Percentiles rank a stretch among this genome's conserved stretches.
Evolutionary conservation across 2,113 vertebrate genomes (phyloP).

Genomic region (Bufo bufo): DNA sequence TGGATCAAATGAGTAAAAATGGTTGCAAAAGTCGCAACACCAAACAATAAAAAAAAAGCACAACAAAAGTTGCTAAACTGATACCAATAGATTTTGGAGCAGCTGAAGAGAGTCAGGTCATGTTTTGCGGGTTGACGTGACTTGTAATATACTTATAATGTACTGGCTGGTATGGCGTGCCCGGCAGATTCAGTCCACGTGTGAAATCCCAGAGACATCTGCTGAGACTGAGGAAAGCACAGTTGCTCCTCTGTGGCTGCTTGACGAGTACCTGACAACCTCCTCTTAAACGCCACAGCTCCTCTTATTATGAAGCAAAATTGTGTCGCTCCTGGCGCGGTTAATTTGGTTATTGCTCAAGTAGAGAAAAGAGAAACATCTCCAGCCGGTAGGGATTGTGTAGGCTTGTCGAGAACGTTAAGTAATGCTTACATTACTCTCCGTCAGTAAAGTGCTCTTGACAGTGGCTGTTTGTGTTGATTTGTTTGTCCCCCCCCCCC

Average conservation of each 20-base stretch:
- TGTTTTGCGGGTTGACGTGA: neutral
- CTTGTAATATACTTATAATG: neutral
- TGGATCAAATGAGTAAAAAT: too few relatives aligned
- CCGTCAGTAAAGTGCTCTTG: slow-evolving; percentile 78
- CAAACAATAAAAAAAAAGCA: too few relatives aligned
- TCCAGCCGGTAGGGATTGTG: slow-evolving; percentile 51
- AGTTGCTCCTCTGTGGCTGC: neutral
- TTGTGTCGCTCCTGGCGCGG: neutral
- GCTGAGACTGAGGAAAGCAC: too few relatives aligned
- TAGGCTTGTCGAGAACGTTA: slow-evolving; percentile 73
- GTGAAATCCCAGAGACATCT: neutral
- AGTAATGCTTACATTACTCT: slow-evolving; percentile 80
- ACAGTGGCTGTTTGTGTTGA: slow-evolving; percentile 84
- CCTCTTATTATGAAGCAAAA: neutral
- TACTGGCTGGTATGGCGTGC: neutral
- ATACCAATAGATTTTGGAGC: neutral
- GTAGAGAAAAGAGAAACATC: neutral
- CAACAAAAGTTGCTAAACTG: too few relatives aligned
- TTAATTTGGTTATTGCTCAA: slow-evolving; percentile 20
- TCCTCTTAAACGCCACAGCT: neutral
- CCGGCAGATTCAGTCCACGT: neutral
- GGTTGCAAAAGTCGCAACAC: too few relatives aligned
- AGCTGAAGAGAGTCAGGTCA: neutral
- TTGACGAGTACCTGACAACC: neutral
- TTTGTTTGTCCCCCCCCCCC: slow-evolving; percentile 79